These are phyloP conservation scores for Heliothis peltigera DNA, from an alignment of 2,888 invertebrate genomes.

Conservation along the genomic window DNA sequence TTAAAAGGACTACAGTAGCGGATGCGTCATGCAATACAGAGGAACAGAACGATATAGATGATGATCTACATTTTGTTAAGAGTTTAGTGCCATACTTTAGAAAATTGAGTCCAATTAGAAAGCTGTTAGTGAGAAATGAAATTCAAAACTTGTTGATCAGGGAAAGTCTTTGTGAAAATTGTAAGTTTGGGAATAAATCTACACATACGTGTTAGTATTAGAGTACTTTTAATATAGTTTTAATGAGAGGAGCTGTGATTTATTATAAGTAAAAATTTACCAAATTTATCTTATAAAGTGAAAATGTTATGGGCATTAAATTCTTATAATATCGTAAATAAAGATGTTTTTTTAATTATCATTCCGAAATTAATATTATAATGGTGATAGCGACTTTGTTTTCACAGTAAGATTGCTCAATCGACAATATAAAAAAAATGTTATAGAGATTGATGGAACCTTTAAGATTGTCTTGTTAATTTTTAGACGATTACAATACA, in stretches of 20 bases:
- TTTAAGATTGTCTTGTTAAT: too few species aligned
- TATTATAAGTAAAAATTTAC: neutral
- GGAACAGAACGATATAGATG: constrained; percentile 39
- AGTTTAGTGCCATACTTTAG: constrained; percentile 64
- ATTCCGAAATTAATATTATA: too few species aligned
- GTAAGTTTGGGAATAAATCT: constrained; percentile 30
- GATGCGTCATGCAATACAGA: constrained; percentile 31
- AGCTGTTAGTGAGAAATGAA: constrained; percentile 65
- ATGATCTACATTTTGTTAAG: constrained; percentile 63
- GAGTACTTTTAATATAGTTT: neutral
- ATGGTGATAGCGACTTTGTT: too few species aligned
- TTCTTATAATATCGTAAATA: too few species aligned
- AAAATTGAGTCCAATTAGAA: constrained; percentile 62
- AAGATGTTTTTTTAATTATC: too few species aligned
- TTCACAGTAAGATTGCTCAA: constrained; percentile 2
- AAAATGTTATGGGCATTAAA: neutral
- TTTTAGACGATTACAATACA: too few species aligned
- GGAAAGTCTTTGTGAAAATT: constrained; percentile 63
- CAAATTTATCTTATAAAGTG: neutral
- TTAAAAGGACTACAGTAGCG: constrained; percentile 8
- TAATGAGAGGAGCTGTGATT: constrained; percentile 1
- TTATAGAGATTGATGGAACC: too few species aligned
- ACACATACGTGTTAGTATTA: constrained; percentile 3
- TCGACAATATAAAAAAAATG: too few species aligned
- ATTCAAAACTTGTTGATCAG: constrained; percentile 63